These are phyloP conservation scores for Oryzias woworae DNA, from an alignment of 2,113 vertebrate species.

Conservation along the genomic window DNA sequence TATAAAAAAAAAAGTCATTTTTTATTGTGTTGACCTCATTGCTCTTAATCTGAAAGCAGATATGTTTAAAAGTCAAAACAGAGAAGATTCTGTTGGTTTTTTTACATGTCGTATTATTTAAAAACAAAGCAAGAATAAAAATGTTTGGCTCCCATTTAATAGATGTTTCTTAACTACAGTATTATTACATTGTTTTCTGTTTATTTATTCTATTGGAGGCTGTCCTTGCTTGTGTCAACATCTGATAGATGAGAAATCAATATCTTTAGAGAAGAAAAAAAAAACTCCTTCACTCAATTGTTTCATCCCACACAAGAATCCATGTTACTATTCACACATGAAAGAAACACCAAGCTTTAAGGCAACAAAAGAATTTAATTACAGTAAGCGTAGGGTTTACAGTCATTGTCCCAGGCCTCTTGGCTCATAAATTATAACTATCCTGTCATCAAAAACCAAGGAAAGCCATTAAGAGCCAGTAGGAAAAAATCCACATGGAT, in stretches of 20 bases:
- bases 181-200: slow-evolving; percentile 5
- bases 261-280: slow-evolving; percentile 29
- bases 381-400: slow-evolving; percentile 43
- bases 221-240: slow-evolving; percentile 11
- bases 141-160: not conserved
- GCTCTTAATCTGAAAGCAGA: not conserved
- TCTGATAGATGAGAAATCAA: slow-evolving; percentile 49
- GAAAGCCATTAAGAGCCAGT: slow-evolving; percentile 65
- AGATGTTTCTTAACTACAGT: not conserved
- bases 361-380: slow-evolving; percentile 18
- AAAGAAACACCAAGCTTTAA: slow-evolving; percentile 20
- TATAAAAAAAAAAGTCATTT: not conserved
- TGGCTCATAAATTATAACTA: slow-evolving; percentile 65
- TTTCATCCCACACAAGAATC: slow-evolving; percentile 4
- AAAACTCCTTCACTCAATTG: slow-evolving; percentile 22
- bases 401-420: slow-evolving; percentile 42
- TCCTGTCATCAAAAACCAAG: slow-evolving; percentile 52
- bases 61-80: not conserved
- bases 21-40: not conserved
- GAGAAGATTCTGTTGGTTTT: no score
- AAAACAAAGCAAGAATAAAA: not conserved
- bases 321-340: slow-evolving; percentile 14
- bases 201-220: slow-evolving; percentile 7
- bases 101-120: not conserved
- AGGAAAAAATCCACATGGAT: slow-evolving; percentile 39